phyloP scores from a whole-genome alignment of 2,797 vertebrate genomes.

The Falco naumanni region DNA sequence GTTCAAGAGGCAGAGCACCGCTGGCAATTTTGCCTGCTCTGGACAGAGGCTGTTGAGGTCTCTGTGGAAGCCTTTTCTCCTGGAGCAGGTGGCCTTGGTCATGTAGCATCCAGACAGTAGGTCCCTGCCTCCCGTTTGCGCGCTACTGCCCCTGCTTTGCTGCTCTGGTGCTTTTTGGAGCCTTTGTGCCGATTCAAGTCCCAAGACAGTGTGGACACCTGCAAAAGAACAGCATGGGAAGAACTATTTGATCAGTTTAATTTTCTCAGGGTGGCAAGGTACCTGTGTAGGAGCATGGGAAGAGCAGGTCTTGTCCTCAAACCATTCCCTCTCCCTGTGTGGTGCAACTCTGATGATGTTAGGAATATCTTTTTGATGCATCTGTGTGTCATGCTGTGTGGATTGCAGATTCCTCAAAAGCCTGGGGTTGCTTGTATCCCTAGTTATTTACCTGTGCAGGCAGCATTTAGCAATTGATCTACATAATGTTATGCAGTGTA shows the following conservation, averaged over 20 bases:
- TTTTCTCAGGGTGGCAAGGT: not conserved
- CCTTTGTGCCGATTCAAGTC: not conserved
- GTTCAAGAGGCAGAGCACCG: not conserved
- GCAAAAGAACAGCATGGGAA: not conserved
- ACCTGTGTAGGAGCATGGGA: rapidly evolving
- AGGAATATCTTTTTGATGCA: not conserved
- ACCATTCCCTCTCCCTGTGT: not conserved
- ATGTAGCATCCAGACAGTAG: not conserved
- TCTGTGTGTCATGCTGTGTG: not conserved
- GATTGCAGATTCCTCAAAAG: not conserved
- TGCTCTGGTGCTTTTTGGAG: not conserved
- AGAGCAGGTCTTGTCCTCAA: not conserved
- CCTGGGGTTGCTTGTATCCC: not conserved
- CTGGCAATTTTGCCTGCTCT: not conserved
- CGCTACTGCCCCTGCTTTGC: not conserved
- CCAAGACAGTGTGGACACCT: not conserved
- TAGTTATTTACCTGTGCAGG: conserved; percentile 33
- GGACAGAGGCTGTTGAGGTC: not conserved
- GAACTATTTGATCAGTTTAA: not conserved
- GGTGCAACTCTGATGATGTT: rapidly evolving
- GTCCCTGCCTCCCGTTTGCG: not conserved
- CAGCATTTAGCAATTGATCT: conserved; percentile 22
- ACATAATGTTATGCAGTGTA: not conserved
- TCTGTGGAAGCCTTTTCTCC: not conserved
- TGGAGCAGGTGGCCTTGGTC: not conserved